phyloP scores from a whole-genome alignment of 2,888 invertebrate species.

The Leptinotarsa juncta region DNA sequence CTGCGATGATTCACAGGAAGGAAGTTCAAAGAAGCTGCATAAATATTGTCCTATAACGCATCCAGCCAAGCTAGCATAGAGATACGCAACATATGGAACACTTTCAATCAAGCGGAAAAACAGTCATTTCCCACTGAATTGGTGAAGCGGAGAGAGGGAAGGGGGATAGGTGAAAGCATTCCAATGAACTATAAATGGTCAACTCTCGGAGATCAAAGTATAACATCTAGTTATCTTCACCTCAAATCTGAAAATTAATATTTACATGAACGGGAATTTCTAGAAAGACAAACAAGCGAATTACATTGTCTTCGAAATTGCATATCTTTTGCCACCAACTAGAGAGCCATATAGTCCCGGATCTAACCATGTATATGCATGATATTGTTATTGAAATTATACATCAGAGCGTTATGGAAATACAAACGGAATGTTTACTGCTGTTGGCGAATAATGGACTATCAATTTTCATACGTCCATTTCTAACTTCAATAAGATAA shows the following conservation, averaged over 20 bases:
- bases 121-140: too few relatives aligned
- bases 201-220: too few relatives aligned
- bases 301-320: constrained; percentile 43
- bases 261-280: constrained; percentile 25
- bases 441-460: constrained; percentile 7
- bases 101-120: too few relatives aligned
- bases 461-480: constrained; percentile 12
- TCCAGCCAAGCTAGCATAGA: too few relatives aligned
- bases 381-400: constrained; percentile 31
- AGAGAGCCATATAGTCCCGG: constrained; percentile 35
- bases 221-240: not conserved
- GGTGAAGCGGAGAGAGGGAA: too few relatives aligned
- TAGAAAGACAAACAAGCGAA: constrained; percentile 27
- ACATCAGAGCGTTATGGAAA: constrained; percentile 20
- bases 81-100: too few relatives aligned
- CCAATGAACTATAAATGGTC: too few relatives aligned
- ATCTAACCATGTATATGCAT: constrained; percentile 32
- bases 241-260: not conserved
- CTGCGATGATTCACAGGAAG: too few relatives aligned
- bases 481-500: not conserved
- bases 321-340: constrained; percentile 43
- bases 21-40: too few relatives aligned
- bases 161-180: too few relatives aligned
- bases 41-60: too few relatives aligned
- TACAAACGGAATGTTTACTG: constrained; percentile 23